Base-by-base conservation (phyloP, 2,113 vertebrate species). In the Actinemys pallida region DNA sequence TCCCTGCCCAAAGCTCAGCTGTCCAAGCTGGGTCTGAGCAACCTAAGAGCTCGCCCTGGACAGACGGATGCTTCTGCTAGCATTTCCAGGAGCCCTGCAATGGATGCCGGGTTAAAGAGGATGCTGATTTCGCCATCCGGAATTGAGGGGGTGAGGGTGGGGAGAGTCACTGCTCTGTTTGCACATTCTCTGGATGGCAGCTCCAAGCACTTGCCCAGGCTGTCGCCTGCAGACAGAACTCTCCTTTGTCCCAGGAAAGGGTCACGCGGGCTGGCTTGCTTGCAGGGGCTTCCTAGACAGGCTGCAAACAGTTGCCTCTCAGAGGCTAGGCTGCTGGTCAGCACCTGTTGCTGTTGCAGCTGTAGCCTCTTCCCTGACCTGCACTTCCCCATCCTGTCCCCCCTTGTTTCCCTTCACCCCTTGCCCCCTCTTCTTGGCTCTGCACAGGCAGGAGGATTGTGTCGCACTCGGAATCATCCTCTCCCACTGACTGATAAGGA, bases 131-230 rank as follows among this genome's bases (percentile, higher is more conserved):
- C 50, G 0, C 96, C 94, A 87, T 96, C 96, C 95, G 95, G 91
- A 65, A 84, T 62, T 0, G 6, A 95, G 27, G 35, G 35, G 86
- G 88, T 92, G 84, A 97, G 97, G 97, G 97, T 94, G 93, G 93
- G 78, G 90, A 93, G 94, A 95, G 94, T 93, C 90, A 85, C 13
- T 87, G 92, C 89, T 0, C 6, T 1, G 89, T 97, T 96, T 97
- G 97, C 79, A 86, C 96, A 95, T 96, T 94, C 88, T 83, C 93
- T 96, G 96, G 96, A 94, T 94, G 95, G 97, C 95, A 96, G 93
- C 89, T 96, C 86, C 53, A 24, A 93, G 95, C 96, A 96, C 95
- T 97, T 97, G 97, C 96, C 92, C 84, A 93, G 95, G 56, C 95
- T 90, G 91, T 49, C 93, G 79, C 0, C 1, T 94, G 90, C 92